These are phyloP conservation scores for Sanderia malayensis DNA, from an alignment of 30 jellyfish, hydroid and myxozoan species.

Conservation along the genomic window DNA sequence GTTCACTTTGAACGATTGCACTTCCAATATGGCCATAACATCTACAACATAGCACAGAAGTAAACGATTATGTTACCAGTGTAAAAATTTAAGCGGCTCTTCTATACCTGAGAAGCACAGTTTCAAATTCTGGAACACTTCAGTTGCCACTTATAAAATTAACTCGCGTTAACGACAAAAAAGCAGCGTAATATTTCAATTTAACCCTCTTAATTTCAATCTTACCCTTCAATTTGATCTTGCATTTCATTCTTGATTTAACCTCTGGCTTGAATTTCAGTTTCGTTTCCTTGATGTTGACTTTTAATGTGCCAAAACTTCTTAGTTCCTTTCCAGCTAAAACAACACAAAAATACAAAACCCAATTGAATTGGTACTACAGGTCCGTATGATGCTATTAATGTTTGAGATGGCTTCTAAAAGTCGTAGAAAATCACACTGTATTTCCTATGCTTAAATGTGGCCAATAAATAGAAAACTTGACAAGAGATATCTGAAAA, in stretches of 20 bases:
- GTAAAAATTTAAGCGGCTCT: neutral
- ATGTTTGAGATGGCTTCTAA: neutral
- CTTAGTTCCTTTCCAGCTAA: conserved; percentile 20
- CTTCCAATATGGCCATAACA: conserved; percentile 35
- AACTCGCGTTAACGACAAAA: neutral
- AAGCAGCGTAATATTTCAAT: neutral
- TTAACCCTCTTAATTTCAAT: no score
- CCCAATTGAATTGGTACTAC: neutral
- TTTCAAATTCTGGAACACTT: neutral
- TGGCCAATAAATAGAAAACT: neutral
- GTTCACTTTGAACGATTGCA: neutral
- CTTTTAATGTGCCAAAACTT: conserved; percentile 10
- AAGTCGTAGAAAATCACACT: neutral
- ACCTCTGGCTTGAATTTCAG: conserved; percentile 14
- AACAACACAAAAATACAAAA: neutral
- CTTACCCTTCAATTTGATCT: neutral
- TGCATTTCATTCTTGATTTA: conserved; percentile 1
- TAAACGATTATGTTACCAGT: neutral
- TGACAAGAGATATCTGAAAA: neutral
- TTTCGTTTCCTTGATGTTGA: conserved; percentile 25
- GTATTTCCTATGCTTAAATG: neutral
- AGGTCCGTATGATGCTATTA: no score
- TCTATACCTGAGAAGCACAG: neutral
- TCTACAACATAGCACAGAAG: neutral
- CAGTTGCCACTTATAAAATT: neutral